Evolutionary conservation across 2,888 invertebrate species (phyloP).

Genomic region (Eilema depressum): DNA sequence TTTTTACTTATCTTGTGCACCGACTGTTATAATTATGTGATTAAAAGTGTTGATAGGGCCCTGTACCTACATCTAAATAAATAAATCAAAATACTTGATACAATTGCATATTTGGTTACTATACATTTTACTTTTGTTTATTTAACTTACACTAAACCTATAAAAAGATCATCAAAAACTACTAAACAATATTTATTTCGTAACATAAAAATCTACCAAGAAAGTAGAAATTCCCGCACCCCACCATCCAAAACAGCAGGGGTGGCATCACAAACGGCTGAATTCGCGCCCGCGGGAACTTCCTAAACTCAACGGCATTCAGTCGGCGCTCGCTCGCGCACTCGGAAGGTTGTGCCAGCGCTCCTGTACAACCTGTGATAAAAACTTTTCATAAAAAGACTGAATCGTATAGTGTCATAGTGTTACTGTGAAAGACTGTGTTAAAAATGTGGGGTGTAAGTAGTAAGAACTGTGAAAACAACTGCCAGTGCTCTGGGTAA

Average conservation of each 20-base stretch:
- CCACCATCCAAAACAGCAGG: slow-evolving; percentile 54
- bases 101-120: no score
- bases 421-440: slow-evolving; percentile 62
- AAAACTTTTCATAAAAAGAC: slow-evolving; percentile 42
- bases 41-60: no score
- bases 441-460: slow-evolving; percentile 79
- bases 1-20: no score
- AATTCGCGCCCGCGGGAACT: slow-evolving; percentile 56
- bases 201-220: slow-evolving; percentile 59
- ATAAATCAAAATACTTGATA: no score
- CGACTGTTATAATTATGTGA: no score
- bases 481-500: slow-evolving; percentile 83
- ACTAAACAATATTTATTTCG: neutral
- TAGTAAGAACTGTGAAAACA: slow-evolving; percentile 75
- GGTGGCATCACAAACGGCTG: slow-evolving; percentile 61
- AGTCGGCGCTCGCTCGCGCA: slow-evolving; percentile 22
- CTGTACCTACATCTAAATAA: no score
- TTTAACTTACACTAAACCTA: no score
- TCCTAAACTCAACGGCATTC: slow-evolving; percentile 33
- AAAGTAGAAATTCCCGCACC: slow-evolving; percentile 57
- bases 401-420: slow-evolving; percentile 62
- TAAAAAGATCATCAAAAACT: neutral
- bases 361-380: slow-evolving; percentile 51
- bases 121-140: no score
- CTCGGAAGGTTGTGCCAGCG: slow-evolving; percentile 7